Base-by-base conservation (phyloP, 1,140 invertebrate genomes). In the Pachypsylla venusta region DNA sequence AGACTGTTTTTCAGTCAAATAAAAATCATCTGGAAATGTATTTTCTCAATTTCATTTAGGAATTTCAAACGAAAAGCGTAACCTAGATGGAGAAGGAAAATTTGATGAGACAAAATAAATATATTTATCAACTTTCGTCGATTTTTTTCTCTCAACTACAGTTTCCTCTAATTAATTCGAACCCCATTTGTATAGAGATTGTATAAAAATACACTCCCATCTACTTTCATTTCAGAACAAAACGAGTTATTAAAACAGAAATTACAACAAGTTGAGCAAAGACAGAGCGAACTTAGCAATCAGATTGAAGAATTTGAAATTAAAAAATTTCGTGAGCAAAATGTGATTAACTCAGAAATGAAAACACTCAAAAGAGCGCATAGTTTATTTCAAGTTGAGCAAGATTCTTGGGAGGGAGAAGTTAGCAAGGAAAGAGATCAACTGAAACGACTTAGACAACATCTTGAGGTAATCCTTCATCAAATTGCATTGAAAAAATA, bases 361-460 rank as follows among this genome's bases (percentile, higher is more conserved):
- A 48, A 48, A 48, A n/a, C n/a, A 3, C 42, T 48, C 7, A 48
- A 48, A 22, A n/a, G 42, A 5, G 42, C 42, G 22, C 42, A 48
- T 19, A 48, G 22, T 22, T 48, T 48, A 22, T 22, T 48, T 22
- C 16, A 7, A 10, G 22, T 48, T n/a, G 42, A 48, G 16, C 42
- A 48, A 22, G 42, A 48, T 19, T 4, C 4, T n/a, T 48, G 42
- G 42, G 42, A 48, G 16, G 42, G 22, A 19, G 42, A 48, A 48
- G n/a, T 48, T 4, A 48, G 42, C 42, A 48, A 48, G 42, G 42
- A 48, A 22, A 48, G 42, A 22, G 42, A 48, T n/a, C 42, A 48
- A n/a, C n/a, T 48, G 42, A 48, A 48, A 22, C 16, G 22, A 48
- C 16, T 48, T n/a, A 48, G 42, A n/a, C 4, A 48, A 22, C 5